Evolutionary conservation across 2,888 invertebrate species (phyloP).

Genomic region (Atherix ibis): DNA sequence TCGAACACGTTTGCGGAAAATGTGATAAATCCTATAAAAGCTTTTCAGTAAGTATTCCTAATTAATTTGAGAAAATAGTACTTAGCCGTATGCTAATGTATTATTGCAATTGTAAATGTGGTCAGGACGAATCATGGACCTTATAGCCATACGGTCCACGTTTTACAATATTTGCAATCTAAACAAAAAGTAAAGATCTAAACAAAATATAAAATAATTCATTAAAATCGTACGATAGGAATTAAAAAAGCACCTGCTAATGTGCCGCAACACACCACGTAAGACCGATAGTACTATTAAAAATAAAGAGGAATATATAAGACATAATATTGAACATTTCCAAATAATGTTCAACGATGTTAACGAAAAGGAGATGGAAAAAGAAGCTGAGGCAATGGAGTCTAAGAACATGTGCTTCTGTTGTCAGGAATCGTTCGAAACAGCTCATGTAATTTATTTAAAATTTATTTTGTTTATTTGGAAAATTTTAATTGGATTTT

Average conservation of each 20-base stretch:
- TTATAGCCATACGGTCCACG: no score
- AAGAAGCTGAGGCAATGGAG: conserved; percentile 18
- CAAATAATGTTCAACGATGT: background rate
- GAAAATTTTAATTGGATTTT: background rate
- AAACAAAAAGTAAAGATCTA: no score
- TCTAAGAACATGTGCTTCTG: conserved; percentile 29
- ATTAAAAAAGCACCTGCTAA: conserved; percentile 26
- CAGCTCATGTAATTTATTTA: conserved; percentile 29
- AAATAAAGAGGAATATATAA: no score
- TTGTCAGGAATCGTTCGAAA: conserved; percentile 30
- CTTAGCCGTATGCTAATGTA: no score
- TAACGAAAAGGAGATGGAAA: conserved; percentile 2
- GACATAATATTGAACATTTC: no score
- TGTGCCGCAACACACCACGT: no score
- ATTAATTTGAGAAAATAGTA: background rate
- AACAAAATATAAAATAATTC: background rate
- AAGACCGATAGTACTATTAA: no score
- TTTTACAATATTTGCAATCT: no score
- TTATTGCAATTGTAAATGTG: no score
- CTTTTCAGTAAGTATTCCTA: background rate
- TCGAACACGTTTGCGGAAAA: conserved; percentile 32
- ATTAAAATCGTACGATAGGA: conserved; percentile 15
- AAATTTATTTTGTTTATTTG: background rate
- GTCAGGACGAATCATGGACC: no score
- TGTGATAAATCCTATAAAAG: conserved; percentile 16